These are phyloP conservation scores for Drosophila merina DNA, from an alignment of 2,888 invertebrate species.

Conservation along the genomic window DNA sequence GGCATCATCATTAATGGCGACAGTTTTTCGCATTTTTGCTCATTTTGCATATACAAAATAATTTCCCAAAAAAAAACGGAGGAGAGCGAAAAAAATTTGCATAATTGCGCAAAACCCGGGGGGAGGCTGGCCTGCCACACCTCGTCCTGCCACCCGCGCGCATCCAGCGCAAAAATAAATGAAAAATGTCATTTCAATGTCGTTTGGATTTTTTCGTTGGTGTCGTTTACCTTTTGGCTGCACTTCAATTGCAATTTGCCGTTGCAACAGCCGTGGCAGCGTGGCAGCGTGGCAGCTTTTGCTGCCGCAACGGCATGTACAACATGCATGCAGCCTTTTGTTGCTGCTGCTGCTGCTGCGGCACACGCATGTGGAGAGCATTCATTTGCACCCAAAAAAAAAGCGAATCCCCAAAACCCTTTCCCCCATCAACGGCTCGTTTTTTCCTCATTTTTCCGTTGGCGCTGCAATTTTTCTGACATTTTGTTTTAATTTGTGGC, in stretches of 20 bases:
- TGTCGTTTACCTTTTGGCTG: constrained; percentile 81
- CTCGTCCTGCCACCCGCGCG: neutral
- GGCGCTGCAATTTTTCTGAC: constrained; percentile 69
- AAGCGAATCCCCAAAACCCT: constrained; percentile 27
- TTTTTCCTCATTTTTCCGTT: constrained; percentile 40
- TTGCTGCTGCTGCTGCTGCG: constrained; percentile 43
- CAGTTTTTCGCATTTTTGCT: constrained; percentile 52
- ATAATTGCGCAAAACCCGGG: constrained; percentile 53
- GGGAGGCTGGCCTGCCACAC: constrained; percentile 15
- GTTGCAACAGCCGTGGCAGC: constrained; percentile 51
- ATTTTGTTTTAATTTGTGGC: constrained; percentile 81
- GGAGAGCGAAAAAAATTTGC: constrained; percentile 41
- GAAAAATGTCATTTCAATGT: constrained; percentile 82
- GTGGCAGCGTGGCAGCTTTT: neutral
- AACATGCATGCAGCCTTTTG: constrained; percentile 48
- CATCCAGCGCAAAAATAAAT: constrained; percentile 58
- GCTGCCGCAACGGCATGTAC: constrained; percentile 38
- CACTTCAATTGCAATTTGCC: constrained; percentile 76
- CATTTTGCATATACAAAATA: constrained; percentile 46
- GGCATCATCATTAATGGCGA: constrained; percentile 53
- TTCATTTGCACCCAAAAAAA: constrained; percentile 64
- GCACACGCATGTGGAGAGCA: constrained; percentile 69
- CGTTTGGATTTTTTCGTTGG: constrained; percentile 70
- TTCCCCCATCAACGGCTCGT: constrained; percentile 2
- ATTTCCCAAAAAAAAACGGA: constrained; percentile 37